Conservation (phyloP, 2,797 vertebrate genomes). For the Premnoplex brunnescens region DNA sequence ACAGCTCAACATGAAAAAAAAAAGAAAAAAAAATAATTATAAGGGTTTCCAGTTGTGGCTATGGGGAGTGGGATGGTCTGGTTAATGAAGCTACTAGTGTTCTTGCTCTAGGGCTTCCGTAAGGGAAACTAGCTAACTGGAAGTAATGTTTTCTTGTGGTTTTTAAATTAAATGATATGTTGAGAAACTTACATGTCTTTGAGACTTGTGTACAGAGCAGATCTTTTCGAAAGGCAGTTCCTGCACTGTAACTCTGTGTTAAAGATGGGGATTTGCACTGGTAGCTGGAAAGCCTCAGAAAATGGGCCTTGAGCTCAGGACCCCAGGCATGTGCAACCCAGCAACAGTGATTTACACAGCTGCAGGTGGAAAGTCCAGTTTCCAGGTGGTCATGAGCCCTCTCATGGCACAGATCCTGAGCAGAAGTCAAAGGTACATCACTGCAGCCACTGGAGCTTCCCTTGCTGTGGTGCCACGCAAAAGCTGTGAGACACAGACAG, state of each 20-base stretch:
- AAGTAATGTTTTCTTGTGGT: background rate
- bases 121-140: background rate
- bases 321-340: accelerated
- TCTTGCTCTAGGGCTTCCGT: background rate
- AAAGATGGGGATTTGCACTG: background rate
- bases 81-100: background rate
- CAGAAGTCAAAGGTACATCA: background rate
- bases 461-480: background rate
- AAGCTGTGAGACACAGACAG: background rate
- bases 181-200: background rate
- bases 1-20: background rate
- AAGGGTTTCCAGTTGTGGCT: background rate
- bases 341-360: background rate
- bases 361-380: background rate
- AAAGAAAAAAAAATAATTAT: background rate
- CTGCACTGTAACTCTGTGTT: background rate
- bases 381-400: background rate
- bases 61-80: background rate
- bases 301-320: background rate
- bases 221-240: background rate
- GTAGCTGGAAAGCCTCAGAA: background rate
- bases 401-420: background rate
- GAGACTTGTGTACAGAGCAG: background rate
- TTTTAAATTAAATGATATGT: background rate
- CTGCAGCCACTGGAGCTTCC: background rate